These are phyloP conservation scores for Ethmia dodecea DNA, from an alignment of 2,888 invertebrate species.

Conservation along the genomic window DNA sequence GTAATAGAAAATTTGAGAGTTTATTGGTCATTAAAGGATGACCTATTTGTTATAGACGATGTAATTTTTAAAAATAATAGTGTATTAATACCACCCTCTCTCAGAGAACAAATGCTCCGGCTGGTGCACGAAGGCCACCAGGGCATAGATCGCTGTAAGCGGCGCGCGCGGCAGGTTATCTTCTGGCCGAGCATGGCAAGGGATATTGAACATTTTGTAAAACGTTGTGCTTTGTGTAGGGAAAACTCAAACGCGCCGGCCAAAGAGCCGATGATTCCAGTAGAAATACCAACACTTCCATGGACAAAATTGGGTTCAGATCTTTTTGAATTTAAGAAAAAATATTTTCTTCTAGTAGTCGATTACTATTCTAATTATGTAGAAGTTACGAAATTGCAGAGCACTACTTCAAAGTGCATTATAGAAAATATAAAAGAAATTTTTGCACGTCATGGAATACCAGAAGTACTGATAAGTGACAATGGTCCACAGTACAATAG, in stretches of 20 bases:
- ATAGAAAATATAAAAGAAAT: slow-evolving; percentile 8
- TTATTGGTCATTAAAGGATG: slow-evolving; percentile 13
- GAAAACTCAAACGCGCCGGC: slow-evolving; percentile 3
- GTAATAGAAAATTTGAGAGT: slow-evolving; percentile 6
- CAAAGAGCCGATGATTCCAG: slow-evolving; percentile 11
- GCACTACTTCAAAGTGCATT: not conserved
- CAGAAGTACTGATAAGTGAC: slow-evolving; percentile 11
- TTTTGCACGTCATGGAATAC: slow-evolving; percentile 17
- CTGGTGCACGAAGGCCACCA: slow-evolving; percentile 7
- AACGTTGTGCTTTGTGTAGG: slow-evolving; percentile 8
- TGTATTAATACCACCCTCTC: slow-evolving; percentile 1
- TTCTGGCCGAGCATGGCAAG: slow-evolving; percentile 19
- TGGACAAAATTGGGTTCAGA: slow-evolving; percentile 12
- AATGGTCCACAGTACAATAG: slow-evolving; percentile 11
- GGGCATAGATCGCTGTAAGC: slow-evolving; percentile 12
- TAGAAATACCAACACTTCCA: slow-evolving; percentile 6
- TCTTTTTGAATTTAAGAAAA: slow-evolving; percentile 12
- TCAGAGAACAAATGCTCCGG: slow-evolving; percentile 4
- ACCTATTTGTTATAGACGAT: slow-evolving; percentile 4
- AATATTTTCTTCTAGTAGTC: slow-evolving; percentile 9
- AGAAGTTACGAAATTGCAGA: not conserved
- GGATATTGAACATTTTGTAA: slow-evolving; percentile 13
- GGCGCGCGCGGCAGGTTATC: slow-evolving; percentile 12
- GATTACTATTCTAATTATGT: slow-evolving; percentile 11
- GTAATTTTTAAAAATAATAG: slow-evolving; percentile 6